Evolutionary conservation across 2,113 vertebrate genomes (phyloP), one percentile per base, ranked within the genome.

Genomic region (Mesocricetus auratus): DNA sequence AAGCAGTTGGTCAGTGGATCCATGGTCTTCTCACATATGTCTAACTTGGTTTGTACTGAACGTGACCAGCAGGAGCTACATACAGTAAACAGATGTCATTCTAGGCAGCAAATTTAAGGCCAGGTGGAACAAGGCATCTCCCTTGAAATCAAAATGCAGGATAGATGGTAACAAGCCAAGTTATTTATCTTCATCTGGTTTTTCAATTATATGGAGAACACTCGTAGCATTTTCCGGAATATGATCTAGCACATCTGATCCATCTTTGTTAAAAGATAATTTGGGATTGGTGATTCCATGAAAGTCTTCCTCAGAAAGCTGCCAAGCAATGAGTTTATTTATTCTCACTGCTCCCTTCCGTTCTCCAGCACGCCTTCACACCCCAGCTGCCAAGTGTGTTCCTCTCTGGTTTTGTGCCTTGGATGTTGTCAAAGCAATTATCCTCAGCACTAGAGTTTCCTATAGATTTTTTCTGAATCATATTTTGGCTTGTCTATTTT

Each of bases 131-230:
- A 78, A 93, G 3, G 3, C 39, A 56, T 89, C 62, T 94, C 92
- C 66, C 79, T 83, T 13, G 53, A 45, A 88, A 66, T 39, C 29
- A 69, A 74, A 83, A 86, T 79, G 17, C 87, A 21, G 53, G 68
- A 85, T 62, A 39, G 86, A 92, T 89, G 31, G 56, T 53, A 89
- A 31, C 45, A 90, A 15, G 33, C 21, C 26, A 74, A 83, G 88
- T 92, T 93, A 94, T 96, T 96, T 94, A 42, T 96, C 95, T 98
- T 97, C 77, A 95, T 96, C 71, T 91, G 47, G 24, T 68, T 98
- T 89, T 97, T 92, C 92, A 91, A 69, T 96, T 95, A 95, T 42
- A 50, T 64, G 60, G 17, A 93, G 47, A 94, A 77, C 71, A 87
- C 68, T 85, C 78, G 7, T 62, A 86, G 53, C 53, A 77, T 90